Conservation (phyloP, 2,113 vertebrate genomes). For the Ascaphus truei region DNA sequence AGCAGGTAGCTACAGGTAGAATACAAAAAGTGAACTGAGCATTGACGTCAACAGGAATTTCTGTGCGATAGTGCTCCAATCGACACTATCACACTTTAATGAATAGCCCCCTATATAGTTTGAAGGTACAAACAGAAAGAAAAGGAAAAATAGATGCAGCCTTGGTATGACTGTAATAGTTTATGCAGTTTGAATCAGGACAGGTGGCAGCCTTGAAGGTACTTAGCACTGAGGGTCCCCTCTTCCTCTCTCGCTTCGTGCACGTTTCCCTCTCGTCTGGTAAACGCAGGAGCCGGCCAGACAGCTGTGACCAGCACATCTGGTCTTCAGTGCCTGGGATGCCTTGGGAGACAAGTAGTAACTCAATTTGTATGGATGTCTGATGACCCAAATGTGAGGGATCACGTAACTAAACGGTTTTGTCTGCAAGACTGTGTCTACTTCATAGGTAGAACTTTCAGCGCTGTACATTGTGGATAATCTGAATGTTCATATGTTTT, state of each 20-base stretch:
- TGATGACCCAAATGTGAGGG: conserved; percentile 10
- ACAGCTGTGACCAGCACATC: conserved; percentile 41
- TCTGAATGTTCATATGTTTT: too few relatives aligned
- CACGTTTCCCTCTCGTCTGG: fast-evolving
- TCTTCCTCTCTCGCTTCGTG: not conserved
- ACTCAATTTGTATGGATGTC: not conserved
- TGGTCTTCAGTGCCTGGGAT: conserved; percentile 12
- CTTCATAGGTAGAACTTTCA: too few relatives aligned
- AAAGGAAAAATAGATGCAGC: conserved; percentile 3
- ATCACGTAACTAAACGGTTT: not conserved
- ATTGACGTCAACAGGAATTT: too few relatives aligned
- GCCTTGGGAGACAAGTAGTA: conserved; percentile 1
- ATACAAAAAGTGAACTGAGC: too few relatives aligned
- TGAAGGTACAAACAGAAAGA: too few relatives aligned
- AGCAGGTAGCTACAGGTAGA: too few relatives aligned
- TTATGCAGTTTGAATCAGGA: not conserved
- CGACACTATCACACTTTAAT: too few relatives aligned
- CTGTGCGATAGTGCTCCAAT: too few relatives aligned
- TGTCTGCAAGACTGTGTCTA: not conserved
- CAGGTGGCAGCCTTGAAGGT: conserved; percentile 23
- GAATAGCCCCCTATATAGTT: too few relatives aligned
- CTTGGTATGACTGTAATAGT: conserved; percentile 4
- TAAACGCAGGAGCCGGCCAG: not conserved
- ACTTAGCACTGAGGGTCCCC: not conserved
- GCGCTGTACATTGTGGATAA: too few relatives aligned